A percentile compares a stretch with the other conserved stretches of the same genome.
Conservation (phyloP, 2,113 vertebrate genomes). For the Lepisosteus osseus region DNA sequence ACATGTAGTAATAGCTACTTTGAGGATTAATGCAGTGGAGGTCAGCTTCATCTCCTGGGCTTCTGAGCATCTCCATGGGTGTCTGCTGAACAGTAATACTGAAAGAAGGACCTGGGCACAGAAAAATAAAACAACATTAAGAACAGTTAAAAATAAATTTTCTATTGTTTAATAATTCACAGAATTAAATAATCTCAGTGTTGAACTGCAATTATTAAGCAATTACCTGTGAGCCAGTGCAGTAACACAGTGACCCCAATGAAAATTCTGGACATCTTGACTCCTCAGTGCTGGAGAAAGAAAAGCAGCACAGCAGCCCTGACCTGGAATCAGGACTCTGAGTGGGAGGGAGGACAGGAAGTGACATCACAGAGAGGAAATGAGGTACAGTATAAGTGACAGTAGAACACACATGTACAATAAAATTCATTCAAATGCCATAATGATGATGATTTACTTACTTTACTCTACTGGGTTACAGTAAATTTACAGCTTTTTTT, state of each 20-base stretch:
- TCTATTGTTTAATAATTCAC: too few relatives aligned
- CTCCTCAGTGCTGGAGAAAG: background rate
- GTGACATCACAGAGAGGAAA: background rate
- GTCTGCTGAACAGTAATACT: background rate
- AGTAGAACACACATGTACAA: too few relatives aligned
- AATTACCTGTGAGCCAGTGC: constrained; percentile 35
- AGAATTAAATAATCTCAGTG: too few relatives aligned
- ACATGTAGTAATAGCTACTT: constrained; percentile 26
- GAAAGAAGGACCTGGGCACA: background rate
- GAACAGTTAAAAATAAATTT: too few relatives aligned
- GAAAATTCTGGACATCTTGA: constrained; percentile 30
- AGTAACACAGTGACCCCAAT: background rate
- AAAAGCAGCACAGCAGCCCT: background rate
- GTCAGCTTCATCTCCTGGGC: constrained; percentile 9
- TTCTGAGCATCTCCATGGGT: constrained; percentile 13
- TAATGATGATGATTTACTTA: too few relatives aligned
- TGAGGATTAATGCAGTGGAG: constrained; percentile 31
- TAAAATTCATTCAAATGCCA: too few relatives aligned
- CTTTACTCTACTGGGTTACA: too few relatives aligned
- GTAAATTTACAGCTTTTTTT: too few relatives aligned
- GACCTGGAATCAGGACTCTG: too few relatives aligned
- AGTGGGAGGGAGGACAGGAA: background rate
- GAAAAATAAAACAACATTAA: too few relatives aligned
- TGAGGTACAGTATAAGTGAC: too few relatives aligned
- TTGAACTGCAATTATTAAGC: too few relatives aligned